Evolutionary conservation across 2,797 vertebrate genomes (phyloP).

Genomic region (Sebastes minor): DNA sequence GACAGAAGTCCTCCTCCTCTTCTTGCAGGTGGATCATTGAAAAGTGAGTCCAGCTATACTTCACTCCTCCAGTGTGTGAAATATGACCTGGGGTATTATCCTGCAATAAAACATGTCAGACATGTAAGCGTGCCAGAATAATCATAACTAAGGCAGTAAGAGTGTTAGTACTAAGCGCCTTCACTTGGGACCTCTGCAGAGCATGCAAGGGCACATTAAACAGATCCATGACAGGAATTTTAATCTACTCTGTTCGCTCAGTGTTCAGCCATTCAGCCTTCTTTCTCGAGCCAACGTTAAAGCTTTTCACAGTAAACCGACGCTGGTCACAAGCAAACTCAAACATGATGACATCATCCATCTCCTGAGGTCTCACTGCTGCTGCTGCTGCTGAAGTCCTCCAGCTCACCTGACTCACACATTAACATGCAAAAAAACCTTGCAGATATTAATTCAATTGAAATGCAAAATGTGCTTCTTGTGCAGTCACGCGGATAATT

Average conservation of each 20-base stretch:
- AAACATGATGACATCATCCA: slow-evolving; percentile 72
- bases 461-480: too few relatives aligned
- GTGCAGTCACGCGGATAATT: neutral
- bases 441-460: neutral
- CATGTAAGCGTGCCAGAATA: slow-evolving; percentile 32
- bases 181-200: slow-evolving; percentile 44
- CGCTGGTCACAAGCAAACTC: slow-evolving; percentile 78
- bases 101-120: slow-evolving; percentile 29
- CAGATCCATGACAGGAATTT: slow-evolving; percentile 81
- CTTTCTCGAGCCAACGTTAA: slow-evolving; percentile 79
- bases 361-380: neutral
- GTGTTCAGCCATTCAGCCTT: slow-evolving; percentile 68
- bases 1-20: neutral
- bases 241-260: slow-evolving; percentile 76
- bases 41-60: slow-evolving; percentile 2
- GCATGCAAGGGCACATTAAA: slow-evolving; percentile 67
- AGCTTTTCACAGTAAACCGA: slow-evolving; percentile 78
- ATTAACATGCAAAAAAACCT: neutral
- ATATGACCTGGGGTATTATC: neutral
- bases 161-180: slow-evolving; percentile 50
- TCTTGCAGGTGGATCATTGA: slow-evolving; percentile 18
- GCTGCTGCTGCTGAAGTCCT: neutral
- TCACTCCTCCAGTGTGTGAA: neutral
- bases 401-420: slow-evolving; percentile 32
- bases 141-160: slow-evolving; percentile 31